phyloP scores from a whole-genome alignment of 2,113 vertebrate species.

The Xenopus borealis region DNA sequence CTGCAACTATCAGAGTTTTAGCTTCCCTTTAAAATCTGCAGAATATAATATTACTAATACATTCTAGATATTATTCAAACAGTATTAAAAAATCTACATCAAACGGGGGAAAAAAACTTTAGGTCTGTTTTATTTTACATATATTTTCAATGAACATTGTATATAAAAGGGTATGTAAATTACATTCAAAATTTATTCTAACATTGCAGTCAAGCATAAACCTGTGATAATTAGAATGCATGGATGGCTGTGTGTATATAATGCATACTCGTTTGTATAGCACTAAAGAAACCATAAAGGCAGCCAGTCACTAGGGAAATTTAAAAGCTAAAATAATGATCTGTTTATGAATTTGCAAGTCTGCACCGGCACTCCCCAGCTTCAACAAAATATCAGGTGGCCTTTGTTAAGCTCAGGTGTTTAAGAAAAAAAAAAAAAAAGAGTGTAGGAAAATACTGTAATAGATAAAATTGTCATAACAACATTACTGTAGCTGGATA shows the following conservation, averaged over 20 bases:
- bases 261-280: not conserved
- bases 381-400: not conserved
- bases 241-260: not conserved
- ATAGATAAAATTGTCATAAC: too few relatives aligned
- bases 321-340: constrained; percentile 5
- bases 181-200: not conserved
- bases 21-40: too few relatives aligned
- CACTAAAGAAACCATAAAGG: not conserved
- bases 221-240: constrained; percentile 9
- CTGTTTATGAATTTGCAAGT: constrained; percentile 14
- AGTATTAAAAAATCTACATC: too few relatives aligned
- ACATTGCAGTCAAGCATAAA: constrained; percentile 2
- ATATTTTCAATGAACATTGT: too few relatives aligned
- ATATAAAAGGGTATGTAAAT: not conserved
- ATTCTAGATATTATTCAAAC: too few relatives aligned
- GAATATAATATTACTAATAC: too few relatives aligned
- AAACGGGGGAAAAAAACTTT: too few relatives aligned
- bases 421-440: not conserved
- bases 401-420: constrained; percentile 6
- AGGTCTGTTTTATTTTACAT: too few relatives aligned
- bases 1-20: too few relatives aligned
- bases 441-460: too few relatives aligned
- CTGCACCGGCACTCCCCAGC: constrained; percentile 1
- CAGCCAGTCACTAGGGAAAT: constrained; percentile 32
- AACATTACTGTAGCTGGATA: too few relatives aligned